phyloP scores from a whole-genome alignment of 2,797 vertebrate genomes.

The Tauraco hartlaubi region DNA sequence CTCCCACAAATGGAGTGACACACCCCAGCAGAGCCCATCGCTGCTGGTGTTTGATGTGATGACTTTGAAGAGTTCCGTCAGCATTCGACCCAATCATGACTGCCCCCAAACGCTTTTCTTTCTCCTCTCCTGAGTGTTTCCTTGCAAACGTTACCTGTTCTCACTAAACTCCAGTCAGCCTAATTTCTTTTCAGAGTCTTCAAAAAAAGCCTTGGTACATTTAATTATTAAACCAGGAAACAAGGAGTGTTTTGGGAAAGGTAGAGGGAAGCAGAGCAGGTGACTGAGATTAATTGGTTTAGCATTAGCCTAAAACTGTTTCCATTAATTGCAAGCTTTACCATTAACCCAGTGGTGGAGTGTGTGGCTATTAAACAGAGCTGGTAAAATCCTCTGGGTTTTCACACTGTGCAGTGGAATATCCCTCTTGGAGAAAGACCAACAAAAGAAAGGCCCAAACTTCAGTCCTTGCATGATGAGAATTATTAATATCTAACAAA shows the following conservation, averaged over 20 bases:
- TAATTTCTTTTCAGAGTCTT: background rate
- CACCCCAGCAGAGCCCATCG: background rate
- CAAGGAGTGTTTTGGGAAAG: background rate
- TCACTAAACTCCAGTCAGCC: background rate
- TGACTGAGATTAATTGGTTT: background rate
- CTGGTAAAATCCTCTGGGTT: background rate
- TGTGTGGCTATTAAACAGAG: background rate
- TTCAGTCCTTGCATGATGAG: background rate
- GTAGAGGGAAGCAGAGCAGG: background rate
- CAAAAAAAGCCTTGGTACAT: background rate
- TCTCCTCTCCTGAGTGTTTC: background rate
- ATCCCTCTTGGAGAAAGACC: background rate
- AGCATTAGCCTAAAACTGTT: background rate
- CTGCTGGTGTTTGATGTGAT: background rate
- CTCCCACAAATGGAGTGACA: background rate
- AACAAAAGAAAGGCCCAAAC: background rate
- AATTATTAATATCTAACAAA: background rate
- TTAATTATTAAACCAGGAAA: slow-evolving; percentile 35
- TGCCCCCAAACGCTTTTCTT: background rate
- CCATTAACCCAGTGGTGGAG: background rate
- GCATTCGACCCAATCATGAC: background rate
- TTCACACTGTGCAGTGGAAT: background rate
- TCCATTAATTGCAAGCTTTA: background rate
- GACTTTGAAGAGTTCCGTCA: background rate
- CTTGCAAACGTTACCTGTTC: background rate